Conservation (phyloP, 2,797 vertebrate genomes). For the Trichosurus vulpecula region DNA sequence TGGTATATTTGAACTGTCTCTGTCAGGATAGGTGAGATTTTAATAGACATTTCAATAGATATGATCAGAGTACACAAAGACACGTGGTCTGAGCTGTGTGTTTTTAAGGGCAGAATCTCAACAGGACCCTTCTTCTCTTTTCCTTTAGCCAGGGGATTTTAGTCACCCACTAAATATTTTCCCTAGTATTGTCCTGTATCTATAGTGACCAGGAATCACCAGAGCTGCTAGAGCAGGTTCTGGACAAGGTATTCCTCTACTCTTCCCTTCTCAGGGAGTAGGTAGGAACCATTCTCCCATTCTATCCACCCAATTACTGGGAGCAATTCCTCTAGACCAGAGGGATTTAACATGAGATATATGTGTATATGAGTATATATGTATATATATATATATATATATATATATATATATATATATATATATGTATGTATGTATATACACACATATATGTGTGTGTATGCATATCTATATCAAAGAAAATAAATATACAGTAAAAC, state of each 20-base stretch:
- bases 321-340: background rate
- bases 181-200: background rate
- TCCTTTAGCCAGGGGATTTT: background rate
- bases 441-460: too few species aligned
- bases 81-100: background rate
- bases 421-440: too few species aligned
- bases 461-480: background rate
- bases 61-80: background rate
- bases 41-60: background rate
- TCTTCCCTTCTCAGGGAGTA: background rate
- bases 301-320: background rate
- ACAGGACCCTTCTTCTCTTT: background rate
- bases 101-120: background rate
- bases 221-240: background rate
- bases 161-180: background rate
- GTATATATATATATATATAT: too few species aligned
- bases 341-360: background rate
- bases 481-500: background rate
- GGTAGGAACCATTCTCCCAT: background rate
- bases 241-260: background rate
- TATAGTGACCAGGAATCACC: background rate
- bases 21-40: background rate
- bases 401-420: too few species aligned
- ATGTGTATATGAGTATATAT: too few species aligned
- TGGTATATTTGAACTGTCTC: background rate